Conservation (phyloP, 2,888 invertebrate genomes). For the Syritta pipiens region DNA sequence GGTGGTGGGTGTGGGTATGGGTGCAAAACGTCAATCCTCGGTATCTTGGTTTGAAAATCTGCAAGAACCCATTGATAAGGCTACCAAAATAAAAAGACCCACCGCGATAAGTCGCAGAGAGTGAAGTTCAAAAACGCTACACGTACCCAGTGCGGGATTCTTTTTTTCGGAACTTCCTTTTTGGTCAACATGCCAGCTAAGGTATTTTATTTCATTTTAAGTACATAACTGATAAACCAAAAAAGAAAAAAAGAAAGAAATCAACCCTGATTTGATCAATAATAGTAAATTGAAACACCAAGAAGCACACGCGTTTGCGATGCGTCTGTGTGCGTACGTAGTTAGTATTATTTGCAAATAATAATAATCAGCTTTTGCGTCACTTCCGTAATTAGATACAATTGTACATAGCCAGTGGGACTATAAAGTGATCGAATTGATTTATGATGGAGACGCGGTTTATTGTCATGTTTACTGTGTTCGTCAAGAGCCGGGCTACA, state of each 20-base stretch:
- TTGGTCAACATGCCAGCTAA: not conserved
- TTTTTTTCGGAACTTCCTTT: conserved; percentile 56
- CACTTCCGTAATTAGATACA: conserved; percentile 67
- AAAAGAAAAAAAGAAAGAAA: no score
- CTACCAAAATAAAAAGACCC: conserved; percentile 48
- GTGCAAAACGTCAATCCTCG: conserved; percentile 44
- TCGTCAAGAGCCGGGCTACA: conserved; percentile 44
- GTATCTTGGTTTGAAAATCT: conserved; percentile 37
- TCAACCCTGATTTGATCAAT: conserved; percentile 57
- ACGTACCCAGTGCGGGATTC: conserved; percentile 20
- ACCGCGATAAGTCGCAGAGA: conserved; percentile 34
- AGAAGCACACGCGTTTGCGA: conserved; percentile 34
- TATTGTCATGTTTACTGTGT: conserved; percentile 56
- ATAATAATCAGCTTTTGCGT: conserved; percentile 57
- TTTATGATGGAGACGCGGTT: conserved; percentile 50
- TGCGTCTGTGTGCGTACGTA: not conserved
- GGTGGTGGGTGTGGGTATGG: not conserved
- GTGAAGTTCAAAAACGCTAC: conserved; percentile 41
- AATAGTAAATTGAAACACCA: conserved; percentile 53
- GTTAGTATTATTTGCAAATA: conserved; percentile 54
- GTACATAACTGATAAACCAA: conserved; percentile 54
- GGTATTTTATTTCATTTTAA: conserved; percentile 3
- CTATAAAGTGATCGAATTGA: conserved; percentile 65
- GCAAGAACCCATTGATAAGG: conserved; percentile 29
- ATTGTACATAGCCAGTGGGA: conserved; percentile 35